Evolutionary conservation across 2,888 invertebrate genomes (phyloP).

Genomic region (Tridacna gigas): DNA sequence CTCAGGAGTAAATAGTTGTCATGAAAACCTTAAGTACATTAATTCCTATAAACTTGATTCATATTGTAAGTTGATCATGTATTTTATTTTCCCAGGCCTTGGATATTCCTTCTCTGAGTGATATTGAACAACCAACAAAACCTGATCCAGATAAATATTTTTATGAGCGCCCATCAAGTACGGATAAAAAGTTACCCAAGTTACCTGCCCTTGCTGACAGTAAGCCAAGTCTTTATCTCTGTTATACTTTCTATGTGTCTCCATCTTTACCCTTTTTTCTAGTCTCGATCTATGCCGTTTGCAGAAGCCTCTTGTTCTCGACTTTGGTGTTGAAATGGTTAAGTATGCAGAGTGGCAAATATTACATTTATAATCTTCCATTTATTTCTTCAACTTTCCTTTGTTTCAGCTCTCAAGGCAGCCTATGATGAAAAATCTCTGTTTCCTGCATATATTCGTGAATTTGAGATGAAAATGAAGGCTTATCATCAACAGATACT

Average conservation of each 20-base stretch:
- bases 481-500: conserved; percentile 68
- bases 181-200: conserved; percentile 61
- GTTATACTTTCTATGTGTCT: no score
- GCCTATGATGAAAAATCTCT: conserved; percentile 84
- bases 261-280: no score
- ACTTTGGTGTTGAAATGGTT: no score
- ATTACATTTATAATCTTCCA: no score
- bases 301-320: no score
- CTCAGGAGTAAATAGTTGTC: neutral
- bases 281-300: no score
- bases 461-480: conserved; percentile 83
- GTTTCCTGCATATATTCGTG: conserved; percentile 84
- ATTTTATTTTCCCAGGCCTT: conserved; percentile 73
- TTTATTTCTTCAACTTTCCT: no score
- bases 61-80: neutral
- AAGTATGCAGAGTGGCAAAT: no score
- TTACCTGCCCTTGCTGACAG: conserved; percentile 77
- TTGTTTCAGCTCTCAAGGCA: conserved; percentile 78
- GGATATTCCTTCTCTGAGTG: conserved; percentile 74
- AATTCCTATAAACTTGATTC: neutral
- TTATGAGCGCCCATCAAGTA: conserved; percentile 69
- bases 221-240: conserved; percentile 60
- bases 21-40: neutral
- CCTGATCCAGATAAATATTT: conserved; percentile 83
- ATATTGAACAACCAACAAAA: conserved; percentile 73